Evolutionary conservation across 2,113 vertebrate species (phyloP).

Genomic region (Megaleporinus macrocephalus): DNA sequence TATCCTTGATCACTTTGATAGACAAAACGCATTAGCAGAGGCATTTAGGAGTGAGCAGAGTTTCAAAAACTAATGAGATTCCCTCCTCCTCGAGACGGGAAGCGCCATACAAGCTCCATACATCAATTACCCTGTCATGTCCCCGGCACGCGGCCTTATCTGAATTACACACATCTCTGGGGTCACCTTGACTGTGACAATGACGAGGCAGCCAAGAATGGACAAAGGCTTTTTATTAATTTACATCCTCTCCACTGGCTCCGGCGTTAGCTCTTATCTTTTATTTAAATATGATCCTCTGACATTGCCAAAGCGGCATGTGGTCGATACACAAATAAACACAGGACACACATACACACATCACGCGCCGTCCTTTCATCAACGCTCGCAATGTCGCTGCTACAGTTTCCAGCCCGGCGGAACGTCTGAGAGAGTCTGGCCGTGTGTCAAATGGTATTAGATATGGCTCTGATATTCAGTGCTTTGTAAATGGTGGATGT

Average conservation of each 20-base stretch:
- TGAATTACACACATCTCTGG: constrained; percentile 32
- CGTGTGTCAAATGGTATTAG: constrained; percentile 47
- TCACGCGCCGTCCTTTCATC: constrained; percentile 21
- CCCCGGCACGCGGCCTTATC: constrained; percentile 52
- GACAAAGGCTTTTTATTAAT: constrained; percentile 60
- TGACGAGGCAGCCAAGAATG: constrained; percentile 59
- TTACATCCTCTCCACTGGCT: constrained; percentile 51
- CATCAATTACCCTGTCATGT: constrained; percentile 57
- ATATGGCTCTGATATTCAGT: constrained; percentile 22
- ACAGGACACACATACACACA: not conserved
- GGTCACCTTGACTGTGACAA: constrained; percentile 70
- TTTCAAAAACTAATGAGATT: constrained; percentile 44
- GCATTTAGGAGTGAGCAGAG: not conserved
- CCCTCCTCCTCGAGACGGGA: constrained; percentile 5
- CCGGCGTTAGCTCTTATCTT: constrained; percentile 60
- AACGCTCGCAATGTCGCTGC: constrained; percentile 29
- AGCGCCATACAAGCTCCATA: not conserved
- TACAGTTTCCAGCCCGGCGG: constrained; percentile 5
- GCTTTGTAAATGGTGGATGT: constrained; percentile 24
- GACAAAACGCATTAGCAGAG: not conserved
- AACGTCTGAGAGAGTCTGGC: constrained; percentile 30
- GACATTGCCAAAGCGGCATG: constrained; percentile 57
- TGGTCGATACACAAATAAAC: constrained; percentile 35
- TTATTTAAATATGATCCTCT: constrained; percentile 54
- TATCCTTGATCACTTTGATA: constrained; percentile 14